Evolutionary conservation across 2,797 vertebrate species (phyloP), one percentile per base, ranked within the genome.

Genomic region (Semaprochilodus insignis): DNA sequence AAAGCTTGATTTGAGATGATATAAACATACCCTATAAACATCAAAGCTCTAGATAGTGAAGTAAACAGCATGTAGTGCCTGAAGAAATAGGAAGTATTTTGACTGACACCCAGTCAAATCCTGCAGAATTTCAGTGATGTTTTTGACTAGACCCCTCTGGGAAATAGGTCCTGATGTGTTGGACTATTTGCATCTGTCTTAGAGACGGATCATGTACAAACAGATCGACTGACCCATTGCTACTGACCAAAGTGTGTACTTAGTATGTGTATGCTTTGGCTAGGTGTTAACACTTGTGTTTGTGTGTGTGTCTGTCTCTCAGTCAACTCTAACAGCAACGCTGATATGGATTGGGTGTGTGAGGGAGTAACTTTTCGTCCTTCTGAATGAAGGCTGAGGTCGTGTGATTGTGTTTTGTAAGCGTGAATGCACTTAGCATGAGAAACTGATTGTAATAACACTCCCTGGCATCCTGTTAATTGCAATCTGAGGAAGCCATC

Each of bases 371-470:
- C 13, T 23, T 36, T 21, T 60, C 21, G 31, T 78, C 31, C 76
- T 60, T 60, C 34, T 66, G 55, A 79, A 70, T 60, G 59, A 59
- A 60, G n/a, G 60, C 60, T 27, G 60, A 63, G 25, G 23, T 57
- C 13, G 34, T 54, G 17, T 79, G 59, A 79, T 79, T 71, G 34
- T 27, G n/a, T 36, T 19, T 59, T 16, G 77, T 48, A 21, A 44
- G 78, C 44, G 27, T 36, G 59, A 74, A 54, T 44, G 40, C 23
- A 71, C 70, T 72, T 67, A 80, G 44, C 66, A 81, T 27, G 78
- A 59, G 16, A 62, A 74, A 66, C 71, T 74, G 79, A 81, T 66
- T 74, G 71, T 48, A 81, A 81, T 63, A 73, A 36, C 78, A 13
- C 27, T 44, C 7, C 31, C 79, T 57, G 60, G 66, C 57, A 2